A percentile compares a stretch with the other conserved stretches of the same genome.
Evolutionary conservation across 2,888 invertebrate species (phyloP).

Genomic region (Biston stratarius): DNA sequence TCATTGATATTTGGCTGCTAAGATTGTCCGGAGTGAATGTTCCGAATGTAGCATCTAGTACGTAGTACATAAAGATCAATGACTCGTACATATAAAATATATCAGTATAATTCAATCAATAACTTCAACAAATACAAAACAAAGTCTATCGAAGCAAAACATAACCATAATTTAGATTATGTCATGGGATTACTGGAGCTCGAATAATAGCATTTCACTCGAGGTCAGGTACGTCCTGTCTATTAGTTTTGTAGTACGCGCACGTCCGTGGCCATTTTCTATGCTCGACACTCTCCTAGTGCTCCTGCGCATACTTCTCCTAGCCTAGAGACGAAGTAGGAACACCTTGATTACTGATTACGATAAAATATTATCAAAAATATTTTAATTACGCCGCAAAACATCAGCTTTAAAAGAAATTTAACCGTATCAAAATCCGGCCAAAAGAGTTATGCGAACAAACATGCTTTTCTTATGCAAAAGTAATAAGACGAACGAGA

Average conservation of each 20-base stretch:
- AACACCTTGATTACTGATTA: conserved; percentile 57
- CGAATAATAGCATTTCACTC: conserved; percentile 73
- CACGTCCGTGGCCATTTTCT: conserved; percentile 73
- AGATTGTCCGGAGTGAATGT: too few species aligned
- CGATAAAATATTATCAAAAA: neutral
- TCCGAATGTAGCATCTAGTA: too few species aligned
- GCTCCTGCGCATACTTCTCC: conserved; percentile 59
- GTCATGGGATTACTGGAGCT: conserved; percentile 83
- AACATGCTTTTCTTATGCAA: too few species aligned
- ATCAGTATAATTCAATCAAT: too few species aligned
- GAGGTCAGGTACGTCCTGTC: conserved; percentile 60
- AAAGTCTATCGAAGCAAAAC: conserved; percentile 20
- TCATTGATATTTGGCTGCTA: too few species aligned
- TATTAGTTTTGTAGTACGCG: conserved; percentile 54
- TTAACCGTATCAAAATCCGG: too few species aligned
- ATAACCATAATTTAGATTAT: conserved; percentile 75
- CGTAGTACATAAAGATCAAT: too few species aligned
- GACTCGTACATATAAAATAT: too few species aligned
- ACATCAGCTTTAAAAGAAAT: too few species aligned
- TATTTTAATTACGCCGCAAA: too few species aligned
- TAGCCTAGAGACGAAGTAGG: conserved; percentile 77
- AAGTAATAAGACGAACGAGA: too few species aligned
- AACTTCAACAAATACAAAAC: neutral
- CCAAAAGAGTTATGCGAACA: too few species aligned
- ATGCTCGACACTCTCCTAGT: conserved; percentile 70